Base-by-base conservation (phyloP, 2,888 invertebrate species). In the Xestia xanthographa region DNA sequence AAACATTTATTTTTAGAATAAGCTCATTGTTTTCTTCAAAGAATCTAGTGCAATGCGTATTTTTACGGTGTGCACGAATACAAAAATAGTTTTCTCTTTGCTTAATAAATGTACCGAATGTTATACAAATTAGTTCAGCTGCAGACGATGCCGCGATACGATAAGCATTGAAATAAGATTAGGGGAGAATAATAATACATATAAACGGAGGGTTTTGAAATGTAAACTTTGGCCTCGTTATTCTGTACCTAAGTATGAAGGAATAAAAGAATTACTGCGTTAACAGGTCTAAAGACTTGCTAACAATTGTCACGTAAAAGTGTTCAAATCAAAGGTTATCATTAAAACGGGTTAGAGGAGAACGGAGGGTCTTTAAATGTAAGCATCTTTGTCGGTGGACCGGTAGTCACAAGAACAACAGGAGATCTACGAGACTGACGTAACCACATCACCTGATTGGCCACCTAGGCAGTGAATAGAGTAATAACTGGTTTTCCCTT, bases 11-110 rank as follows among this genome's bases (percentile, higher is more conserved):
- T 72, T 78, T 62, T 71, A 82, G 67, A 53, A 66, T 53, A 50
- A 58, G 70, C 38, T 65, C 34, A 60, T 75, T 83, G 65, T 83
- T 75, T 82, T 66, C 60, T 20, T 45, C 20, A 9, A 79, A 74
- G 26, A 50, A 78, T 62, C 29, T 56, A 38, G 62, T 81, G 58
- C 63, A 78, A 43, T 56, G 50, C 17, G 62, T 62, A 75, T 79
- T 56, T 72, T 66, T 66, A 56, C 62, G 43, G 9, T 45, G 75
- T 43, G 69, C 62, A 58, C 20, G 53, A 60, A 29, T 79, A 34
- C 56, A 56, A 77, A 73, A 84, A 77, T 80, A 84, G 67, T 50
- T 41, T 43, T 43, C 48, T 9, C 29, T 34, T 75, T 70, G 60
- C 50, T 72, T 70, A 72, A 83, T 26, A 63, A 56, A 72, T 53